Conservation (phyloP, 2,797 vertebrate genomes). For the Typhlichthys eigenmanni region DNA sequence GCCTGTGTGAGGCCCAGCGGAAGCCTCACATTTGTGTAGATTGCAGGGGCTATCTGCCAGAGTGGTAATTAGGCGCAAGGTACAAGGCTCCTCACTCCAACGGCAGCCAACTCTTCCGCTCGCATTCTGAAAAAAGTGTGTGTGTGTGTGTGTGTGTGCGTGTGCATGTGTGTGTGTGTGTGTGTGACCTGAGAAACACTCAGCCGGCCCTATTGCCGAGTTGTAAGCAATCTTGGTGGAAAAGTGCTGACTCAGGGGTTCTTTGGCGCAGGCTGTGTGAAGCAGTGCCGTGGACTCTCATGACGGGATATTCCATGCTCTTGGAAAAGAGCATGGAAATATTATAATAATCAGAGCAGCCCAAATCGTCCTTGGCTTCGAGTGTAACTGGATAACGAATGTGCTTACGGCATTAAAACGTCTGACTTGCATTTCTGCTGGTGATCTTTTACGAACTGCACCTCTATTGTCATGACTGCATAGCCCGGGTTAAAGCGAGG, state of each 20-base stretch:
- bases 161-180: constrained; percentile 65
- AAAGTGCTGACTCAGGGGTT: constrained; percentile 63
- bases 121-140: constrained; percentile 60
- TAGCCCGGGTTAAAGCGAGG: constrained; percentile 10
- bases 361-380: too few relatives aligned
- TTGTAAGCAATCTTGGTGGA: constrained; percentile 62
- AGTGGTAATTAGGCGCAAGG: constrained; percentile 64
- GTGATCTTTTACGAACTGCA: constrained; percentile 18
- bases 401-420: constrained; percentile 30
- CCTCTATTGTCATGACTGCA: constrained; percentile 14
- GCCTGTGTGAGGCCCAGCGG: constrained; percentile 50
- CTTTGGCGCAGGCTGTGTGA: constrained; percentile 35
- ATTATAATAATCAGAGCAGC: too few relatives aligned
- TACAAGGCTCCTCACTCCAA: constrained; percentile 42
- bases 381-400: constrained; percentile 8
- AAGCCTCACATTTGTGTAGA: constrained; percentile 61
- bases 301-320: constrained; percentile 25
- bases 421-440: constrained; percentile 18
- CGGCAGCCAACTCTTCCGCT: constrained; percentile 57
- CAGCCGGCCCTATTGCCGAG: constrained; percentile 45
- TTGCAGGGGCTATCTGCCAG: constrained; percentile 70
- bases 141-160: constrained; percentile 48
- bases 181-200: constrained; percentile 47
- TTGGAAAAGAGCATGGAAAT: constrained; percentile 46
- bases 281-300: constrained; percentile 47